Percentiles rank a stretch among this genome's conserved stretches.
Evolutionary conservation across 2,888 invertebrate species (phyloP).

Genomic region (Drosophila maculinotata): DNA sequence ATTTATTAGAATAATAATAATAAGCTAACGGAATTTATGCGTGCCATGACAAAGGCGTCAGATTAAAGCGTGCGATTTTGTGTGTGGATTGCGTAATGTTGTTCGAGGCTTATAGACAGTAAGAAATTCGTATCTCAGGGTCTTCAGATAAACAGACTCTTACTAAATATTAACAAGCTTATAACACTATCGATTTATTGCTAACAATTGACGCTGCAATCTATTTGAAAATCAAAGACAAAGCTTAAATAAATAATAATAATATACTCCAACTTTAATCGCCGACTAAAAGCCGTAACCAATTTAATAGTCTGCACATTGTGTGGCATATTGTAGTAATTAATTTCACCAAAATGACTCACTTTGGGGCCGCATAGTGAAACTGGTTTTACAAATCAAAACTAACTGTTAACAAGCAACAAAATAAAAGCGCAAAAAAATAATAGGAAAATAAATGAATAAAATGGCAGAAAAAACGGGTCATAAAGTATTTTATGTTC

Average conservation of each 20-base stretch:
- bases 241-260: conserved; percentile 1
- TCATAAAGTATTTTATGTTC: conserved; percentile 50
- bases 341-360: conserved; percentile 52
- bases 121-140: conserved; percentile 22
- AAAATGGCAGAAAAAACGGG: conserved; percentile 31
- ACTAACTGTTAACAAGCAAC: conserved; percentile 42
- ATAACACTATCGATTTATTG: not conserved
- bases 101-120: conserved; percentile 22
- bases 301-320: conserved; percentile 56
- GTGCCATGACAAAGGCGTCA: conserved; percentile 59
- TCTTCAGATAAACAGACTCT: not conserved
- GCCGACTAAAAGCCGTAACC: conserved; percentile 36
- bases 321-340: conserved; percentile 59
- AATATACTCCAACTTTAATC: conserved; percentile 22
- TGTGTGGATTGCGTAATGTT: conserved; percentile 47
- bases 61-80: conserved; percentile 55
- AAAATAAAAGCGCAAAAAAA: conserved; percentile 12
- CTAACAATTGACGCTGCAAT: not conserved
- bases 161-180: not conserved
- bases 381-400: conserved; percentile 56
- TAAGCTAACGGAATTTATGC: conserved; percentile 70
- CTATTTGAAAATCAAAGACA: not conserved
- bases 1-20: conserved; percentile 75
- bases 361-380: conserved; percentile 27
- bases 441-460: conserved; percentile 13